Evolutionary conservation across 2,888 invertebrate genomes (phyloP).

Genomic region (Drosophila cognata): DNA sequence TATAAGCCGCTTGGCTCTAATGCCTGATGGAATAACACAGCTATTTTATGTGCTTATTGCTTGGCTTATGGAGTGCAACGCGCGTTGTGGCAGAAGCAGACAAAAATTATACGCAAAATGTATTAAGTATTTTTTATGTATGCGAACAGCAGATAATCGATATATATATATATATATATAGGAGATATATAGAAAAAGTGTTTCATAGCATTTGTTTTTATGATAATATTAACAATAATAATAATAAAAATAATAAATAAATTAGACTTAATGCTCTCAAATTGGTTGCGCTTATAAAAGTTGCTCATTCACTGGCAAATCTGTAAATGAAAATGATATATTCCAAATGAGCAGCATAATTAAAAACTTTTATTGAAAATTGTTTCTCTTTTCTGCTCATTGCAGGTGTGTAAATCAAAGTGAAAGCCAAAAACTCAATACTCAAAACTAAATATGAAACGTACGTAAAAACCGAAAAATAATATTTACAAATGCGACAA

Average conservation of each 20-base stretch:
- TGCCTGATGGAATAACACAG: conserved; percentile 11
- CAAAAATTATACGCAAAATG: not conserved
- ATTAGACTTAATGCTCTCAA: not conserved
- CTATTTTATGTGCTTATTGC: not conserved
- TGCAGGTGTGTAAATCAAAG: conserved; percentile 52
- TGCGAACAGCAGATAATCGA: not conserved
- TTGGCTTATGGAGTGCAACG: not conserved
- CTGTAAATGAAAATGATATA: not conserved
- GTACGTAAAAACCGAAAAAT: conserved; percentile 2
- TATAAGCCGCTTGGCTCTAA: conserved; percentile 52
- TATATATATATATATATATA: not conserved
- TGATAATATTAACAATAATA: too few relatives aligned
- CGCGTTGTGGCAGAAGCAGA: not conserved
- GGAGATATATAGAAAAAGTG: not conserved
- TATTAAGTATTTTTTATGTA: not conserved
- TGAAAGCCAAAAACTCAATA: not conserved
- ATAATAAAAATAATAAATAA: too few relatives aligned
- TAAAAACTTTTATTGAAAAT: not conserved
- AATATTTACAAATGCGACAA: not conserved
- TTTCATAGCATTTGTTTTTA: too few relatives aligned
- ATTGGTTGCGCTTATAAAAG: not conserved
- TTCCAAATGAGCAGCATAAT: too few relatives aligned
- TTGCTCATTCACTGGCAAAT: not conserved
- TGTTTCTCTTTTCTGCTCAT: conserved; percentile 10
- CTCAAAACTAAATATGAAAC: not conserved